Evolutionary conservation across 2,113 vertebrate genomes (phyloP).

Genomic region (Brachyhypopomus gauderio): DNA sequence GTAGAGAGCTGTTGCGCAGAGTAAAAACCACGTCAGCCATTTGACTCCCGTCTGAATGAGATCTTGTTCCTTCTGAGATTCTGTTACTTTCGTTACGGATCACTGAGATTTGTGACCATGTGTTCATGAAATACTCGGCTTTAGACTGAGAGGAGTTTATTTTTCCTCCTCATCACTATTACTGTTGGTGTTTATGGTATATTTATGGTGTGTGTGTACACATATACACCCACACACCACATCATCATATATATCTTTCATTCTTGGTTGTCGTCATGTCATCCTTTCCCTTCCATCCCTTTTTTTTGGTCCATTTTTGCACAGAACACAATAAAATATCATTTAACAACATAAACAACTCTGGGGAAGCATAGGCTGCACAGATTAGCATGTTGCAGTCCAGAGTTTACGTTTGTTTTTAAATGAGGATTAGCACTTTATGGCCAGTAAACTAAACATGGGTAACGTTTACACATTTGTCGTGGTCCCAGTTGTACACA

Average conservation of each 20-base stretch:
- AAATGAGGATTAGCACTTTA: too few species aligned
- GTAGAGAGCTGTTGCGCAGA: not conserved
- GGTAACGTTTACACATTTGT: not conserved
- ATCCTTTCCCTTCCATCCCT: not conserved
- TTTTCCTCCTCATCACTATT: not conserved
- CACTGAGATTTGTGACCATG: not conserved
- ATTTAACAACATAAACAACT: not conserved
- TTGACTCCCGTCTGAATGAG: slow-evolving; percentile 7
- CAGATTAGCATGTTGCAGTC: not conserved
- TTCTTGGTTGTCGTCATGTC: not conserved
- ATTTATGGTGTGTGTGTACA: too few species aligned
- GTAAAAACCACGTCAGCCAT: slow-evolving; percentile 9
- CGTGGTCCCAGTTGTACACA: slow-evolving; percentile 45
- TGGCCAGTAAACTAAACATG: too few species aligned
- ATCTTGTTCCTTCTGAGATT: slow-evolving; percentile 6
- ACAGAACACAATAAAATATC: slow-evolving; percentile 1
- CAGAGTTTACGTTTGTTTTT: too few species aligned
- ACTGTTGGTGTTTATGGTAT: not conserved
- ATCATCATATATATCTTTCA: not conserved
- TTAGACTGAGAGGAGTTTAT: not conserved
- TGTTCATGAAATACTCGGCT: slow-evolving; percentile 1
- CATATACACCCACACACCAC: too few species aligned
- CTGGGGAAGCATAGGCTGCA: not conserved
- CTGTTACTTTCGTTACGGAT: not conserved
- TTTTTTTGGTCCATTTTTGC: not conserved